phyloP scores from a whole-genome alignment of 35 echinoderm and acorn worm species.

The Anneissia japonica region DNA sequence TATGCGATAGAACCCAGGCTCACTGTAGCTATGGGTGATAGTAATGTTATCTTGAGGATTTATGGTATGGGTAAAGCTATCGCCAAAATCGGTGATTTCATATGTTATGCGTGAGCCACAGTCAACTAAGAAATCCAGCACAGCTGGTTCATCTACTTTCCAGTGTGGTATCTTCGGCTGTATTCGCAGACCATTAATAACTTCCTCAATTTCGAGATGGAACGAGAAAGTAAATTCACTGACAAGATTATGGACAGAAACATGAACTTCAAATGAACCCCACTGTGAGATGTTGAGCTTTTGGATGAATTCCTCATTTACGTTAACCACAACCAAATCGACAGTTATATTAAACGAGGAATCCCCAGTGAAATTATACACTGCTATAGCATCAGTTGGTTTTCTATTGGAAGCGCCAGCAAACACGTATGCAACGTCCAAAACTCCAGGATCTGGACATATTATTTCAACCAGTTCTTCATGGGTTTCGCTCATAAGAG shows the following conservation, averaged over 20 bases:
- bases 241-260: slow-evolving; percentile 81
- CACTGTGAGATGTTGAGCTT: background rate
- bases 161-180: slow-evolving; percentile 33
- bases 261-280: slow-evolving; percentile 38
- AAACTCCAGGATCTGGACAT: slow-evolving; percentile 50
- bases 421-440: slow-evolving; percentile 49
- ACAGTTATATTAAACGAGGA: background rate
- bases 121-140: slow-evolving; percentile 34
- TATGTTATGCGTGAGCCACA: slow-evolving; percentile 60
- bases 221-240: slow-evolving; percentile 69
- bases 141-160: slow-evolving; percentile 34
- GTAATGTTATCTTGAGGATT: background rate
- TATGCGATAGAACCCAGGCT: slow-evolving; percentile 54
- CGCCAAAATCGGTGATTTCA: background rate
- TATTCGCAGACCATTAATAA: slow-evolving; percentile 49
- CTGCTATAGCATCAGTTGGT: slow-evolving; percentile 70
- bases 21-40: slow-evolving; percentile 5
- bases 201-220: slow-evolving; percentile 75
- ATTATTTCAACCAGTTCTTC: slow-evolving; percentile 69
- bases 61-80: background rate
- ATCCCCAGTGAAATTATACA: slow-evolving; percentile 46
- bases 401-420: slow-evolving; percentile 53
- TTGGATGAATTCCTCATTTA: background rate
- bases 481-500: slow-evolving; percentile 46
- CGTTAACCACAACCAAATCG: background rate